Evolutionary conservation across 1,140 invertebrate species (phyloP).

Genomic region (Cydia pomonella): DNA sequence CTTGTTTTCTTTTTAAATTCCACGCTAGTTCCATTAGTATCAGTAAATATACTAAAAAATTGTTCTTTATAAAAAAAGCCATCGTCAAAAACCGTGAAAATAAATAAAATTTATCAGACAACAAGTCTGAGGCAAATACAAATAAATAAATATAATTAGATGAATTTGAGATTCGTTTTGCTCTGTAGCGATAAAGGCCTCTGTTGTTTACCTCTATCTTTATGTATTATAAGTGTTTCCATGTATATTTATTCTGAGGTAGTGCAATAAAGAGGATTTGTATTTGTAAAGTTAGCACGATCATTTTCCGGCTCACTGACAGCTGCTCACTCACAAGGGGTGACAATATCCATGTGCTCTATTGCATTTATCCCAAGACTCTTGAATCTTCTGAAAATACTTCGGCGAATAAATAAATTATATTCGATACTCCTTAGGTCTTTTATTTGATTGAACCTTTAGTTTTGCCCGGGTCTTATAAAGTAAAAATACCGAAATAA

Average conservation of each 20-base stretch:
- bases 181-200: no score
- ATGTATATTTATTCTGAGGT: no score
- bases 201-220: no score
- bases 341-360: neutral
- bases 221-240: no score
- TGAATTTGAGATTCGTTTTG: no score
- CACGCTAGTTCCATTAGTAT: neutral
- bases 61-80: neutral
- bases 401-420: neutral
- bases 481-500: no score
- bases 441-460: no score
- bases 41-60: neutral
- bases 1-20: conserved; percentile 10
- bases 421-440: neutral
- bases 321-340: neutral
- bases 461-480: no score
- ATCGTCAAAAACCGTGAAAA: no score
- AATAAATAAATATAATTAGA: no score
- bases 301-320: conserved; percentile 20
- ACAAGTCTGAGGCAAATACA: neutral
- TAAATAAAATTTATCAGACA: neutral
- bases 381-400: neutral
- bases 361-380: neutral
- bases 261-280: no score
- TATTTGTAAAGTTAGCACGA: conserved; percentile 23